These are phyloP conservation scores for Eulemur mongoz DNA, from an alignment of 2,797 vertebrate species.

Conservation along the genomic window DNA sequence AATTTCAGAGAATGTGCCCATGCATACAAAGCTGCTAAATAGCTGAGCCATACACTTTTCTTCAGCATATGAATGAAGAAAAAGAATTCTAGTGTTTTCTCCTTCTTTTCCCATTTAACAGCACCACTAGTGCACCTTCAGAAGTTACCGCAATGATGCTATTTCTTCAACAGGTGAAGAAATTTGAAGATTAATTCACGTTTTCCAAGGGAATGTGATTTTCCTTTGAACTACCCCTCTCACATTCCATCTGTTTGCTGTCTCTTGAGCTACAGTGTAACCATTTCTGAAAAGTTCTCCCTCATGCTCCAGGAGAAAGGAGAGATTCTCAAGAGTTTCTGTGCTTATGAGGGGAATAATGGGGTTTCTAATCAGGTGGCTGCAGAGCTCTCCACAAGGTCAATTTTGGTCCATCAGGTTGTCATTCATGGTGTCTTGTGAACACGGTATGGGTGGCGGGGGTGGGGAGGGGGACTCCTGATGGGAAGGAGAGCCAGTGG, in stretches of 20 bases:
- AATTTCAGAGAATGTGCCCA: slow-evolving; percentile 49
- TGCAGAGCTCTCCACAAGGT: background rate
- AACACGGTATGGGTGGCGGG: background rate
- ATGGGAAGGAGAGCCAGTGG: background rate
- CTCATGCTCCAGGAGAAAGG: background rate
- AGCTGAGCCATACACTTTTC: background rate
- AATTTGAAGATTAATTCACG: background rate
- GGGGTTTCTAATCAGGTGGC: background rate
- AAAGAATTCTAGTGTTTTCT: background rate
- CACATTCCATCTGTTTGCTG: background rate
- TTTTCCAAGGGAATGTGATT: background rate
- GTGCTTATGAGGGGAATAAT: background rate
- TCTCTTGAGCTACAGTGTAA: background rate
- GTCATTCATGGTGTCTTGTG: background rate
- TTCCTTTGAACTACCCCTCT: background rate
- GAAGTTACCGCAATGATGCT: background rate
- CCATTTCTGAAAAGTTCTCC: background rate
- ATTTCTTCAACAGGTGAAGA: slow-evolving; percentile 5
- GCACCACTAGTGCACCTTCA: background rate
- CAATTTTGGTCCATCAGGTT: background rate
- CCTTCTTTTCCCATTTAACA: background rate
- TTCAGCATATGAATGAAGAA: background rate
- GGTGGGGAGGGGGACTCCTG: background rate
- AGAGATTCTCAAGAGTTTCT: background rate
- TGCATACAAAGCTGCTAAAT: slow-evolving; percentile 1